These are phyloP conservation scores for Tromatobia lineatoria DNA, from an alignment of 2,888 invertebrate species.

Conservation along the genomic window DNA sequence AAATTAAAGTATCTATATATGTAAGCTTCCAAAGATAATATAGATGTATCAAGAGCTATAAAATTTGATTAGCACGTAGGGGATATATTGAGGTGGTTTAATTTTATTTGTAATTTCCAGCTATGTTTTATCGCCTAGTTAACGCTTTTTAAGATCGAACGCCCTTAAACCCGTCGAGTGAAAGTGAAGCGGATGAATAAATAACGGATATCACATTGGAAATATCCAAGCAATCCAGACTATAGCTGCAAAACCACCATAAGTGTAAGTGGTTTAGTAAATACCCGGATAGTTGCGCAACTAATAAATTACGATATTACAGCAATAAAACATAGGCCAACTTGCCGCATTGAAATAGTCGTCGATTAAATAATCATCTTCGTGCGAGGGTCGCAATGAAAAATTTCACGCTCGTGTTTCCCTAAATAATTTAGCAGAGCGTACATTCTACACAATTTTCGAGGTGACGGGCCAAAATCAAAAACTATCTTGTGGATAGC, in stretches of 20 bases:
- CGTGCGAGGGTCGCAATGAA: background rate
- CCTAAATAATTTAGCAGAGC: slow-evolving; percentile 2
- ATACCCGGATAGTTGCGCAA: slow-evolving; percentile 23
- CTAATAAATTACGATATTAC: slow-evolving; percentile 5
- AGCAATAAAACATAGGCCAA: slow-evolving; percentile 11
- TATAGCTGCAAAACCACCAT: slow-evolving; percentile 38
- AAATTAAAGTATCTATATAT: too few relatives aligned
- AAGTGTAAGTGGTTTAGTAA: slow-evolving; percentile 9
- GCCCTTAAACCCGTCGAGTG: slow-evolving; percentile 57
- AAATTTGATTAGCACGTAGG: background rate
- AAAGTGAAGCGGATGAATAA: slow-evolving; percentile 72
- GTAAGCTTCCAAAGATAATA: background rate
- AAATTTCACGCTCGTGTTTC: background rate
- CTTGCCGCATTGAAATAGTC: slow-evolving; percentile 1
- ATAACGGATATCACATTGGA: slow-evolving; percentile 66
- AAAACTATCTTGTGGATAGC: slow-evolving; percentile 26
- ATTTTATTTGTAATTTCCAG: background rate
- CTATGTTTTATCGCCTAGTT: background rate
- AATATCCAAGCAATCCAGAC: slow-evolving; percentile 71
- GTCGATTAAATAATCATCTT: background rate
- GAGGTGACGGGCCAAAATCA: slow-evolving; percentile 63
- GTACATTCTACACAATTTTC: background rate
- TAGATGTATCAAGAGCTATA: background rate
- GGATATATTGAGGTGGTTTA: background rate
- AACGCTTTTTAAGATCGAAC: background rate